phyloP scores from a whole-genome alignment of 2,113 vertebrate species.

The Paradoxurus hermaphroditus region DNA sequence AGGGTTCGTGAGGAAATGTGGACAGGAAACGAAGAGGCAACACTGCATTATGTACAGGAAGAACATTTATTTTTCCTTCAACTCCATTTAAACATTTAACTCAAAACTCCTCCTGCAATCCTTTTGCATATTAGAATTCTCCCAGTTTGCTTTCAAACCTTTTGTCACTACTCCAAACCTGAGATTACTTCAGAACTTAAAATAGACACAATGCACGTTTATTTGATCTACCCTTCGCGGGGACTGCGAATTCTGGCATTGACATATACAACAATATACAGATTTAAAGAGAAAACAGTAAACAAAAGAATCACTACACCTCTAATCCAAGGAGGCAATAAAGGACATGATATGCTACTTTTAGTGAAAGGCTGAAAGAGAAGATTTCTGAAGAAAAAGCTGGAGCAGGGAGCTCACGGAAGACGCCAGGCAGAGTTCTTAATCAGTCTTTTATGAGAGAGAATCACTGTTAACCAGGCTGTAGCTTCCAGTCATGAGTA shows the following conservation, averaged over 20 bases:
- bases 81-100: background rate
- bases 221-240: background rate
- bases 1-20: background rate
- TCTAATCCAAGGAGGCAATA: background rate
- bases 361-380: background rate
- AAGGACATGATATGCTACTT: background rate
- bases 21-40: background rate
- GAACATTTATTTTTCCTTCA: background rate
- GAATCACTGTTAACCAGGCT: background rate
- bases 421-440: background rate
- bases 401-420: background rate
- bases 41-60: background rate
- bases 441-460: background rate
- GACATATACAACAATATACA: background rate
- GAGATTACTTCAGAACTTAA: slow-evolving; percentile 31
- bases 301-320: background rate
- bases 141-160: background rate
- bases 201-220: background rate
- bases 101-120: background rate
- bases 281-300: background rate
- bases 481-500: background rate
- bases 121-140: background rate
- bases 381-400: background rate
- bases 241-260: background rate
- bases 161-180: background rate